These are phyloP conservation scores for Pseudorhombus dupliciocellatus DNA, from an alignment of 2,113 vertebrate species.

Conservation along the genomic window DNA sequence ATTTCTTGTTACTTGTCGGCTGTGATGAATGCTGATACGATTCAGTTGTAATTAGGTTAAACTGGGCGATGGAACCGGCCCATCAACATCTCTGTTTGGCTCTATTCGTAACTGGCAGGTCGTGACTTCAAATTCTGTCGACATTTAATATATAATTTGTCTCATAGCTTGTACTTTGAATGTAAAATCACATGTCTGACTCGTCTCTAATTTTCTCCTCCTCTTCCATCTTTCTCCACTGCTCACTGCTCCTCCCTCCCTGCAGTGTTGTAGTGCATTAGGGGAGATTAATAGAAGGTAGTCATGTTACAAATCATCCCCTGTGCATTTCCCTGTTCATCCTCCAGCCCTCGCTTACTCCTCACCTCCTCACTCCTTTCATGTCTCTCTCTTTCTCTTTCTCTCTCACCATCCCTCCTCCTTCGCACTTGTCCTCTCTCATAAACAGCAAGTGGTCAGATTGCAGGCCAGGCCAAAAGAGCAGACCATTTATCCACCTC, in stretches of 20 bases:
- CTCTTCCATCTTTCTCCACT: slow-evolving; percentile 14
- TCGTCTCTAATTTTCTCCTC: slow-evolving; percentile 23
- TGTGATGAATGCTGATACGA: neutral
- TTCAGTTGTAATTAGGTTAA: neutral
- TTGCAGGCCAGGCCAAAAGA: slow-evolving; percentile 55
- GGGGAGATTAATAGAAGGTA: slow-evolving; percentile 69
- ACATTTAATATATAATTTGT: neutral
- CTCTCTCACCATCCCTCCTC: slow-evolving; percentile 15
- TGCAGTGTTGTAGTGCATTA: slow-evolving; percentile 51
- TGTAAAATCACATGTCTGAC: slow-evolving; percentile 21
- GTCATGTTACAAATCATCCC: slow-evolving; percentile 73
- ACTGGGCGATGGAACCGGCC: neutral
- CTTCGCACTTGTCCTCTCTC: slow-evolving; percentile 35
- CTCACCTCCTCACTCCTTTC: slow-evolving; percentile 32
- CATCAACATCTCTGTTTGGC: neutral
- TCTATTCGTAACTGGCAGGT: neutral
- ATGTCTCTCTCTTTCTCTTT: slow-evolving; percentile 21
- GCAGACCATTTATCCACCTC: slow-evolving; percentile 60
- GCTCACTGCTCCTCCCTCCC: slow-evolving; percentile 27
- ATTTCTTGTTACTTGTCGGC: neutral
- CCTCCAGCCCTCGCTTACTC: slow-evolving; percentile 42
- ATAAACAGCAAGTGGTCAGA: slow-evolving; percentile 59
- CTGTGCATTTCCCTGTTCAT: slow-evolving; percentile 67
- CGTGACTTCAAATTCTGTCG: neutral
- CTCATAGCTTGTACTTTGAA: neutral